phyloP scores from a whole-genome alignment of 2,888 invertebrate species.

The Phengaris arion region DNA sequence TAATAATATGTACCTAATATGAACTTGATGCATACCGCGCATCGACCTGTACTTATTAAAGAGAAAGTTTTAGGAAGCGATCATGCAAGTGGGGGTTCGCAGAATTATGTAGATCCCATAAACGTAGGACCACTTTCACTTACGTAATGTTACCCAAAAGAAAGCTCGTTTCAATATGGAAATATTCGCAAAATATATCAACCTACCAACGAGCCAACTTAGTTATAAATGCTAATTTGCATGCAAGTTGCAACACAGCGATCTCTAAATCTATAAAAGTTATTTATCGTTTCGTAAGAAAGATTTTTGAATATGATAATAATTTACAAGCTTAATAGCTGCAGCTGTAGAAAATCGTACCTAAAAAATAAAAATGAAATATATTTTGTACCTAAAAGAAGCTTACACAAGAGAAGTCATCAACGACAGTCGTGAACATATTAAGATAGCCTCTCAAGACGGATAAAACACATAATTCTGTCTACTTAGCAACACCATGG shows the following conservation, averaged over 20 bases:
- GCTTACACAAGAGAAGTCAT: not conserved
- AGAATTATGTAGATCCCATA: constrained; percentile 23
- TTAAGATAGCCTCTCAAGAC: not conserved
- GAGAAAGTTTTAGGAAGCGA: constrained; percentile 23
- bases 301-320: no score
- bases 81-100: constrained; percentile 1
- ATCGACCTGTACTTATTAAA: constrained; percentile 18
- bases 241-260: not conserved
- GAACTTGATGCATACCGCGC: constrained; percentile 11
- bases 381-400: no score
- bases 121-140: constrained; percentile 28
- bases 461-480: not conserved
- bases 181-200: not conserved
- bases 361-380: no score
- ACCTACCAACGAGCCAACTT: not conserved
- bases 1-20: not conserved
- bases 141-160: constrained; percentile 18
- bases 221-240: not conserved
- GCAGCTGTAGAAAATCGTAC: no score
- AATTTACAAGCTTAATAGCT: no score
- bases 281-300: no score
- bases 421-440: not conserved
- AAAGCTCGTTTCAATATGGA: constrained; percentile 12
- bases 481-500: not conserved
- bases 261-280: not conserved